Conservation (phyloP, 1,140 invertebrate species). For the Drosophila bocqueti region DNA sequence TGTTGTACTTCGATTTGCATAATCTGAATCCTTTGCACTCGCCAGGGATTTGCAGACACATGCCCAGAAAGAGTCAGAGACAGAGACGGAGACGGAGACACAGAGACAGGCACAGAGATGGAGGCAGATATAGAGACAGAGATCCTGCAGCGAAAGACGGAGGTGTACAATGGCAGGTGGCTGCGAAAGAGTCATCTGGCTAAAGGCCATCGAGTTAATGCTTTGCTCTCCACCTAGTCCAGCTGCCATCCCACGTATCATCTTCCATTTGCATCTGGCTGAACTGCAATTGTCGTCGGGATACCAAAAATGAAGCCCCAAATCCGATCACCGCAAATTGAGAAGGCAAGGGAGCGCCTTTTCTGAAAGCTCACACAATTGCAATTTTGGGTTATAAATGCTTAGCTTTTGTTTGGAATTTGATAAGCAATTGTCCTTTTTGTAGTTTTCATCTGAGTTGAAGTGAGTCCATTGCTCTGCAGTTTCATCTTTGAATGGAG, state of each 20-base stretch:
- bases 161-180: conserved; percentile 12
- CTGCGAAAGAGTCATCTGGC: conserved; percentile 21
- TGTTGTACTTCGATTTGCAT: conserved; percentile 76
- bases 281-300: neutral
- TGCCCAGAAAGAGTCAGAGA: conserved; percentile 1
- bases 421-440: neutral
- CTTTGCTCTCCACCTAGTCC: too few relatives aligned
- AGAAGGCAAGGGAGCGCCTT: too few relatives aligned
- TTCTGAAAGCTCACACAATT: neutral
- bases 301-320: neutral
- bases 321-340: neutral
- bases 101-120: neutral
- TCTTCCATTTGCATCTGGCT: conserved; percentile 1
- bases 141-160: conserved; percentile 4
- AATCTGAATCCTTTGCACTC: conserved; percentile 77
- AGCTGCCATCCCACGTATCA: neutral
- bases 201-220: conserved; percentile 11
- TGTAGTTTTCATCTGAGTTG: neutral
- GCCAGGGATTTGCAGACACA: conserved; percentile 53
- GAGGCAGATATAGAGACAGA: neutral
- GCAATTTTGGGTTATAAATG: neutral
- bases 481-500: conserved; percentile 4
- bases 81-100: neutral
- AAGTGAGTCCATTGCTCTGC: neutral
- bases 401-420: neutral